phyloP scores from a whole-genome alignment of 1,140 invertebrate genomes.

The Adoxophyes honmai region DNA sequence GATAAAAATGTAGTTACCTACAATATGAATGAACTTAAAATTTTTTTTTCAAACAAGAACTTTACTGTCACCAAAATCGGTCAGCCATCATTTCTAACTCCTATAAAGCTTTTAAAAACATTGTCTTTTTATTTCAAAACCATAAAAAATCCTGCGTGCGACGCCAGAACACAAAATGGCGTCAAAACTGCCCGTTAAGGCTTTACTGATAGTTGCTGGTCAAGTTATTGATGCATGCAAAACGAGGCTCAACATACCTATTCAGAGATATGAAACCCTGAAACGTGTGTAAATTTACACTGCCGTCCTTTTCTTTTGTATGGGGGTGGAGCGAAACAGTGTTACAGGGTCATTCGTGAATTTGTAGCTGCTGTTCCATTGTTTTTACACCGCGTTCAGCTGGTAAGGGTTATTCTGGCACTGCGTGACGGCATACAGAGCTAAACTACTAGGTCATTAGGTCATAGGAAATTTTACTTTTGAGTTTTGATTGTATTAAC shows the following conservation, averaged over 20 bases:
- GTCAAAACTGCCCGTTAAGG: neutral
- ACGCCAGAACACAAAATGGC: neutral
- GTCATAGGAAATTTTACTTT: no score
- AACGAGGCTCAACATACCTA: neutral
- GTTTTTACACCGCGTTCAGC: neutral
- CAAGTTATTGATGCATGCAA: slow-evolving; percentile 5
- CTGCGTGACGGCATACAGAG: no score
- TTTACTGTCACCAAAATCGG: no score
- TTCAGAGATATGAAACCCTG: neutral
- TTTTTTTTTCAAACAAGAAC: no score
- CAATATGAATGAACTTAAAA: no score
- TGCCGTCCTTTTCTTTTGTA: neutral
- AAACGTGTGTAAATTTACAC: neutral
- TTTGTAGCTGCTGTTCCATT: neutral
- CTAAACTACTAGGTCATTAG: neutral
- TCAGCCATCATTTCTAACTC: no score
- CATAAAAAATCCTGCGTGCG: neutral
- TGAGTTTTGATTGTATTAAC: no score
- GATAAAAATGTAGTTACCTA: neutral
- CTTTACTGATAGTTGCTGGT: neutral
- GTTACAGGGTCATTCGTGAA: neutral
- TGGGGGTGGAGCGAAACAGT: neutral
- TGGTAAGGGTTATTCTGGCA: neutral
- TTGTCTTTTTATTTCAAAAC: neutral
- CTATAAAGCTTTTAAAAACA: no score